Percentiles rank a stretch among this genome's conserved stretches.
Conservation (phyloP, 2,797 vertebrate genomes). For the Gouania willdenowi region DNA sequence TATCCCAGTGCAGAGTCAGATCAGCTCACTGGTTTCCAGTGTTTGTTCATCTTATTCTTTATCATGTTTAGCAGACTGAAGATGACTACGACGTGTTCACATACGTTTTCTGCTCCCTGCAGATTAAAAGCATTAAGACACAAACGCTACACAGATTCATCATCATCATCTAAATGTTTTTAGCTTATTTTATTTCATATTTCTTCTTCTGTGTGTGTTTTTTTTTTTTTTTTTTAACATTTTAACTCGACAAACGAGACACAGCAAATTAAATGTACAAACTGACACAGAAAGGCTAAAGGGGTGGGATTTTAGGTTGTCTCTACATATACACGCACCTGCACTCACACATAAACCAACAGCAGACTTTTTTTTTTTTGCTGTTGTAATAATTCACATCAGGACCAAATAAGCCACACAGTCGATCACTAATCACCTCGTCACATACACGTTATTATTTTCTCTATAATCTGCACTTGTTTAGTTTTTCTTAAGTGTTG, state of each 20-base stretch:
- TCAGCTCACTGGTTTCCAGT: no score
- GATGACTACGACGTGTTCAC: no score
- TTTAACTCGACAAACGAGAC: constrained; percentile 39
- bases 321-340: not conserved
- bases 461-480: constrained; percentile 5
- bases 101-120: constrained; percentile 39
- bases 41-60: not conserved
- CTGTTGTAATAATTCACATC: constrained; percentile 32
- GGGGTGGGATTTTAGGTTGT: constrained; percentile 24
- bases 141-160: constrained; percentile 39
- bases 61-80: constrained; percentile 2
- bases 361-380: constrained; percentile 29
- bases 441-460: constrained; percentile 18
- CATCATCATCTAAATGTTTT: constrained; percentile 20
- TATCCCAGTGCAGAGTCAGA: not conserved
- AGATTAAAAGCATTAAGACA: constrained; percentile 50
- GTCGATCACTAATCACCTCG: constrained; percentile 10
- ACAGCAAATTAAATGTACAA: constrained; percentile 42
- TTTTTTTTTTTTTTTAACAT: constrained; percentile 2
- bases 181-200: not conserved
- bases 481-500: constrained; percentile 11
- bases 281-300: constrained; percentile 39
- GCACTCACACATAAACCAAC: not conserved
- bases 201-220: not conserved
- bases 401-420: constrained; percentile 16